These are phyloP conservation scores for Chrysaora quinquecirrha DNA, from an alignment of 30 jellyfish, hydroid and myxozoan species.

Conservation along the genomic window DNA sequence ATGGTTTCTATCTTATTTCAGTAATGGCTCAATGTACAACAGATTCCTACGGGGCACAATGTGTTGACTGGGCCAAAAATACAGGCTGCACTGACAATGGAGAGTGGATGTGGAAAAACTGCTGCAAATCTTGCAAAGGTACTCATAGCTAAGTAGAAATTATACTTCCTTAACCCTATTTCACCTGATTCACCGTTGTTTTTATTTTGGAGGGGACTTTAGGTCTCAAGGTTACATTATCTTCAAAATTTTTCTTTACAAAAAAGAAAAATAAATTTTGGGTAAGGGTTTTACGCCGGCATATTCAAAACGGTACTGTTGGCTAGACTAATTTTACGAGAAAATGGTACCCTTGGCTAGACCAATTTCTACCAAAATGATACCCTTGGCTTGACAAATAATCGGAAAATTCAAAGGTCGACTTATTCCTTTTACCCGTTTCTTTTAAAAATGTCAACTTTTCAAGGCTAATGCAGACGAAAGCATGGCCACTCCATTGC, in stretches of 20 bases:
- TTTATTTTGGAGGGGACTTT: not conserved
- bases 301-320: too few relatives aligned
- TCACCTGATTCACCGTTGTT: not conserved
- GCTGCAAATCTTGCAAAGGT: slow-evolving; percentile 56
- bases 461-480: too few relatives aligned
- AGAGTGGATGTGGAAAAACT: slow-evolving; percentile 68
- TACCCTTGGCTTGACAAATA: not conserved
- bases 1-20: too few relatives aligned
- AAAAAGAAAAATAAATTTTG: too few relatives aligned
- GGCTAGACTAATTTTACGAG: too few relatives aligned
- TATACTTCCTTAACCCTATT: not conserved
- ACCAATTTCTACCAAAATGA: too few relatives aligned
- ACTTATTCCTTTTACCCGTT: too few relatives aligned
- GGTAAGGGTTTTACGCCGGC: too few relatives aligned
- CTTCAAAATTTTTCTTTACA: not conserved
- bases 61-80: slow-evolving; percentile 45
- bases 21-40: slow-evolving; percentile 11
- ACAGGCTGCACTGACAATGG: slow-evolving; percentile 45
- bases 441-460: too few relatives aligned
- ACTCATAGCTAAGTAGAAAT: not conserved
- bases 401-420: not conserved
- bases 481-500: too few relatives aligned
- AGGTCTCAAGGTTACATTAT: too few relatives aligned
- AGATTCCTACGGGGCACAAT: slow-evolving; percentile 25
- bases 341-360: too few relatives aligned